Evolutionary conservation across 2,797 vertebrate species (phyloP).

Genomic region (Phylloscopus collybita): DNA sequence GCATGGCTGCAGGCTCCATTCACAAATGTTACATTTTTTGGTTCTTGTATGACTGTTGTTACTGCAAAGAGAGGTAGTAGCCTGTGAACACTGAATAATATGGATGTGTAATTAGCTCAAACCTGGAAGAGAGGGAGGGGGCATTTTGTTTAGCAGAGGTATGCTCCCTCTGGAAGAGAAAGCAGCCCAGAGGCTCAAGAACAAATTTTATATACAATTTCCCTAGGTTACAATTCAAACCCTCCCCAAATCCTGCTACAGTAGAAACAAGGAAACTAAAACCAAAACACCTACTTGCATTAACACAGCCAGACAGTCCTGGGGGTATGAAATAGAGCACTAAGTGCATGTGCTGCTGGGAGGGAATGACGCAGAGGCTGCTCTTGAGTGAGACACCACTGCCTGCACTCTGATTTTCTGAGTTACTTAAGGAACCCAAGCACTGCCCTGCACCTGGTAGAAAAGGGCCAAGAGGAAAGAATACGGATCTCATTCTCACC

Average conservation of each 20-base stretch:
- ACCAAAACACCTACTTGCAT: not conserved
- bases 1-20: not conserved
- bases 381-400: not conserved
- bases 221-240: not conserved
- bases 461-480: not conserved
- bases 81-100: not conserved
- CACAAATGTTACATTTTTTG: not conserved
- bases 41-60: not conserved
- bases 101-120: not conserved
- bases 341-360: accelerated
- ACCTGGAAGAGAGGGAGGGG: not conserved
- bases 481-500: not conserved
- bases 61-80: not conserved
- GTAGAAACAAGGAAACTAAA: slow-evolving; percentile 11
- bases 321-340: not conserved
- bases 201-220: not conserved
- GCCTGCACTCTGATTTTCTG: not conserved
- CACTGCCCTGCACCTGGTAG: not conserved
- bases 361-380: not conserved
- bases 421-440: not conserved
- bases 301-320: not conserved
- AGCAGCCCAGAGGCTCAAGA: not conserved
- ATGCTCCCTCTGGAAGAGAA: not conserved
- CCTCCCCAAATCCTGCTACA: not conserved
- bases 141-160: not conserved